Evolutionary conservation across 2,113 vertebrate species (phyloP).

Genomic region (Lota lota): DNA sequence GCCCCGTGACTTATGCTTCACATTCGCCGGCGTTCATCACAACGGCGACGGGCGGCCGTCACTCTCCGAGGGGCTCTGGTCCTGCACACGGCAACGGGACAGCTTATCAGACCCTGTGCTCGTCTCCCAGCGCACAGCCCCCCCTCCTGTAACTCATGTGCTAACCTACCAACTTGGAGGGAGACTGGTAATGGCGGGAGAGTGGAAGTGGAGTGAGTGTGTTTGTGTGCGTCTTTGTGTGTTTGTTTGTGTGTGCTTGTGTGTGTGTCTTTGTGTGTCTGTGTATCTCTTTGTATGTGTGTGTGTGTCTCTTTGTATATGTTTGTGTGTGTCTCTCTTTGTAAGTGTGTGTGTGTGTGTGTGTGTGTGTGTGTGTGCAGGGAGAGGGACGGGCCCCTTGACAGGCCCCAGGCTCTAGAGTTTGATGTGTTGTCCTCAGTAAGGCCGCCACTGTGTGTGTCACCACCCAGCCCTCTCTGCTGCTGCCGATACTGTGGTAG

Average conservation of each 20-base stretch:
- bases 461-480: constrained; percentile 64
- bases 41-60: constrained; percentile 36
- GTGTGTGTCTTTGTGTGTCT: background rate
- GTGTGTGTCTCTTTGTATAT: no score
- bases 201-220: no score
- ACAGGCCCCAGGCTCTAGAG: background rate
- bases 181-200: background rate
- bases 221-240: constrained; percentile 17
- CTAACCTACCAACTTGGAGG: constrained; percentile 17
- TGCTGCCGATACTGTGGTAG: constrained; percentile 41
- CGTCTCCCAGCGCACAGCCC: no score
- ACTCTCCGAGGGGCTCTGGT: background rate
- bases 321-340: no score
- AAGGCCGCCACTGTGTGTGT: constrained; percentile 50
- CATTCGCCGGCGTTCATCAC: constrained; percentile 65
- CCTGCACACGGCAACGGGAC: no score
- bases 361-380: no score
- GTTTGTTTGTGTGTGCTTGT: constrained; percentile 26
- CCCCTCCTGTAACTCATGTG: background rate
- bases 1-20: constrained; percentile 66
- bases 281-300: no score
- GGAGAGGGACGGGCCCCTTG: background rate
- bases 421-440: background rate
- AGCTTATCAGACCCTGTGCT: background rate
- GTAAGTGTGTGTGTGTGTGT: no score